Percentiles rank a stretch among this genome's conserved stretches.
Evolutionary conservation across 2,113 vertebrate genomes (phyloP).

Genomic region (Irena cyanogastra): DNA sequence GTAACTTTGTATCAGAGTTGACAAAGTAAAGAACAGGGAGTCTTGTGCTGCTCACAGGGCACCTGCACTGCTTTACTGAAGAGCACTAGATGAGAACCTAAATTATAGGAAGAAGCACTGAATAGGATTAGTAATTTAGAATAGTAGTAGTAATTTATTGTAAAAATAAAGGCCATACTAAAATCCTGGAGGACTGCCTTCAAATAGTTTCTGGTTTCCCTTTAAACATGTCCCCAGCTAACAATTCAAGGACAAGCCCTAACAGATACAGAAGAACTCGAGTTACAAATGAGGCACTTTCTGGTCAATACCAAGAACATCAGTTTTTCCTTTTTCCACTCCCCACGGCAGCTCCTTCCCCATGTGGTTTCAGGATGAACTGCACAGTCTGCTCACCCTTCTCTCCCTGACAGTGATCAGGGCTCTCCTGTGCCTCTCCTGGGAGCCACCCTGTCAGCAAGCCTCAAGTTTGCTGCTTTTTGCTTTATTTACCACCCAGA

Average conservation of each 20-base stretch:
- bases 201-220: not conserved
- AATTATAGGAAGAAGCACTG: not conserved
- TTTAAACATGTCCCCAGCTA: not conserved
- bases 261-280: not conserved
- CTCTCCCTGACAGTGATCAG: not conserved
- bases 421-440: not conserved
- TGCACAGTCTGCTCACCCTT: not conserved
- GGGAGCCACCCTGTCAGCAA: not conserved
- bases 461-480: not conserved
- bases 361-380: not conserved
- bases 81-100: not conserved
- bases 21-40: not conserved
- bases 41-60: not conserved
- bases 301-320: not conserved
- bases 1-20: not conserved
- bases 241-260: not conserved
- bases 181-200: not conserved
- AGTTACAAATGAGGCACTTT: not conserved
- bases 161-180: not conserved
- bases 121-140: not conserved
- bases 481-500: not conserved
- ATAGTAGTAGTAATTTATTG: not conserved
- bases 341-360: not conserved
- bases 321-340: not conserved
- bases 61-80: not conserved